Conservation (phyloP, 2,113 vertebrate species). For the Centropristis striata region DNA sequence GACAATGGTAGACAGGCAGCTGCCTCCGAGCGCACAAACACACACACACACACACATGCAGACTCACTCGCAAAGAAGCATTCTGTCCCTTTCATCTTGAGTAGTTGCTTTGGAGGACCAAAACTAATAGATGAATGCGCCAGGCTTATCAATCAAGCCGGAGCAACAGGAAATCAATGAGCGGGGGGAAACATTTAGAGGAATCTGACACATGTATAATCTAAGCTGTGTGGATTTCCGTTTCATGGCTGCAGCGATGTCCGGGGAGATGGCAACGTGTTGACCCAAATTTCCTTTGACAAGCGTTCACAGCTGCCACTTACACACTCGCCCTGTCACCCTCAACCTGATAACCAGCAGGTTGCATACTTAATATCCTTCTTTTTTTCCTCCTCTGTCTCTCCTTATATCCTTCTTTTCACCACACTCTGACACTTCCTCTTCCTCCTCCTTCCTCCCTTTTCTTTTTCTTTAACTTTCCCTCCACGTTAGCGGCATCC, state of each 20-base stretch:
- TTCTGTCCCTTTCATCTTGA: constrained; percentile 55
- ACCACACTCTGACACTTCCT: constrained; percentile 29
- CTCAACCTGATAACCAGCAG: constrained; percentile 53
- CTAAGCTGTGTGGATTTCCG: constrained; percentile 38
- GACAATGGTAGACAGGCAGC: constrained; percentile 76
- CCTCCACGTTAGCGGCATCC: constrained; percentile 1
- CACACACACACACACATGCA: constrained; percentile 20
- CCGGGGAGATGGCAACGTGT: constrained; percentile 41
- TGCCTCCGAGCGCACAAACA: constrained; percentile 60
- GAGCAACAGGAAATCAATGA: constrained; percentile 67
- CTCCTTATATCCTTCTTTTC: constrained; percentile 25
- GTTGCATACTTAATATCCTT: constrained; percentile 43
- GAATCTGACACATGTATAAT: constrained; percentile 53
- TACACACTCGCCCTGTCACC: constrained; percentile 44
- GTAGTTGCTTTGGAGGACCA: constrained; percentile 41
- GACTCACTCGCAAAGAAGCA: constrained; percentile 8
- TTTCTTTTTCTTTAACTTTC: neutral
- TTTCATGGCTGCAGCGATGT: constrained; percentile 33
- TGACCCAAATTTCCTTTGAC: constrained; percentile 74
- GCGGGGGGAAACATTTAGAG: constrained; percentile 49
- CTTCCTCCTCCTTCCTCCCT: neutral
- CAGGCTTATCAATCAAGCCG: constrained; percentile 67
- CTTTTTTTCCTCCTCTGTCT: constrained; percentile 29
- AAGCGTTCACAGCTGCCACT: constrained; percentile 68
- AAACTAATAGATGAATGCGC: constrained; percentile 66